Evolutionary conservation across 2,888 invertebrate species (phyloP), one percentile per base, ranked within the genome.

Genomic region (Meteorus cinctellus): DNA sequence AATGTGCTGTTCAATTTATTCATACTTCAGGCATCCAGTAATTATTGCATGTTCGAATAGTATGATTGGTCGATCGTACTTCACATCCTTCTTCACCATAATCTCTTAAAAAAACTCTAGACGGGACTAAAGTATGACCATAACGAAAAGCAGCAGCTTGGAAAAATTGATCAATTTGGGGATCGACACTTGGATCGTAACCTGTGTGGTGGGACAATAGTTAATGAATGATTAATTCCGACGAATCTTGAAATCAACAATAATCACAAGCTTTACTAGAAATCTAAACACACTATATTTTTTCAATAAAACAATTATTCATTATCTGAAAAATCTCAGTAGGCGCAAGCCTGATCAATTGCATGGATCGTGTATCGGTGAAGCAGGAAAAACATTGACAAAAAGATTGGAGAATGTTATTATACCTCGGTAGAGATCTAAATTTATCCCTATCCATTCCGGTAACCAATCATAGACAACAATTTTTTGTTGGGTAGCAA

Each of bases 71-170:
- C 14, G 84, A 79, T 14, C 71, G 81, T 12, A 85, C 79, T n/a
- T 71, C 76, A 79, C 91, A 91, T 24, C 85, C 86, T 27, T 89
- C 86, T 72, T 89, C 85, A 4, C 84, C 87, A 79, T 90, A 91
- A 79, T 91, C 89, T 63, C 91, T 80, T 60, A 91, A 82, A 80
- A 91, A 91, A 0, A 92, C 91, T 14, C 91, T 85, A 41, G 92
- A 90, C 24, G 92, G 90, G 8, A 93, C 92, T 48, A 93, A 85
- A 2, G 93, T 92, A 81, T 92, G 92, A 0, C 92, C 92, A 85
- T 92, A 93, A 79, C 92, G 87, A 90, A 93, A 92, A 4, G 93
- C 93, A 6, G 92, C 92, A 8, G 92, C 87, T 86, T 93, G 92
- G 81, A 93, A 93, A 80, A 92, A 91, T 79, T 92, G 92, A 74